Base-by-base conservation (phyloP, 2,888 invertebrate species). In the Tribolium freemani region DNA sequence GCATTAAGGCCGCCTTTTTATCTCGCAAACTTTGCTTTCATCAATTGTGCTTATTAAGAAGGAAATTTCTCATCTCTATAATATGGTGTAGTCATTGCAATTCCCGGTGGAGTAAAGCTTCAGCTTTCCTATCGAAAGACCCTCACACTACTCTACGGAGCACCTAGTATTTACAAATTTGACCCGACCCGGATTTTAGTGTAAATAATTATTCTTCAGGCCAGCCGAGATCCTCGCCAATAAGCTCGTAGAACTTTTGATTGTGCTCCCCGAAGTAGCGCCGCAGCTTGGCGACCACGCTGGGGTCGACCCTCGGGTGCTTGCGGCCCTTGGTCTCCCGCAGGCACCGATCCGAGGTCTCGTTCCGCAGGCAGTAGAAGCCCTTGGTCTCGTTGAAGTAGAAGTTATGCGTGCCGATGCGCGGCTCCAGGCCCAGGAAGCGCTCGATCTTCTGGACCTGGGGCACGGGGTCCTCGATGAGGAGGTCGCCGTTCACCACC, bases 301-400 rank as follows among this genome's bases (percentile, higher is more conserved):
- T 88, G 0, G 93, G 93, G 86, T 94, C 93, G 9, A 97, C 94
- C 44, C 93, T 89, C 4, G 97, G 96, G 87, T 97, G 96, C 86
- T 92, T 91, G 45, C 94, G 89, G 67, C 95, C 93, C 83, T 95
- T 93, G 86, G 97, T 91, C 88, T 94, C 90, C 84, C 93, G 85
- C 88, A 98, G 88, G 90, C 98, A 92, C 26, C 96, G 90, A 90
- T 96, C 91, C 79, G 93, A 91, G 77, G 93, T 93, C 86, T 95
- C 93, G 87, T 96, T 92, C 82, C 95, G 89, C 83, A 95, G 88
- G 86, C 98, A 98, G 87, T 95, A 98, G 88, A 99, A 97, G 72
- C 98, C 97, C 87, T 98, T 97, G 10, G 96, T 97, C 87, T 94
- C 93, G 88, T 99, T 98, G 88, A 96, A 99, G 88, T 97, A 97